phyloP scores from a whole-genome alignment of 1,140 invertebrate species.

The Drosophila rufa region DNA sequence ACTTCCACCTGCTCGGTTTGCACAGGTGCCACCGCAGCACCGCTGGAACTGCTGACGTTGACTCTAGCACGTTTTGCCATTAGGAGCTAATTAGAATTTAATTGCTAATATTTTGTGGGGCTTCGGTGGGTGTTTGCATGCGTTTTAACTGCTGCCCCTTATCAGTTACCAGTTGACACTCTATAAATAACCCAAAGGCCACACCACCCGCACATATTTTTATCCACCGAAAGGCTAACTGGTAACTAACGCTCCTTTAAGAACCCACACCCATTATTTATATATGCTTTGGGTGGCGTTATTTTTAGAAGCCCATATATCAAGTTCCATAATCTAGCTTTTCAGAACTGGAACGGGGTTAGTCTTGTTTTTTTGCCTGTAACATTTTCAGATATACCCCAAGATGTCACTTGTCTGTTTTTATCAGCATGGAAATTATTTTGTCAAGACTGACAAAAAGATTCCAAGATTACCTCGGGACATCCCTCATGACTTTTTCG shows the following conservation, averaged over 20 bases:
- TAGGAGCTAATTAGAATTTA: slow-evolving; percentile 63
- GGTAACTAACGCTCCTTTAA: slow-evolving; percentile 13
- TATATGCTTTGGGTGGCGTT: slow-evolving; percentile 2
- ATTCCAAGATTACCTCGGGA: slow-evolving; percentile 16
- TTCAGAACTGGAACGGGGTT: slow-evolving; percentile 26
- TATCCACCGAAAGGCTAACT: slow-evolving; percentile 17
- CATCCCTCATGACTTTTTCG: slow-evolving; percentile 5
- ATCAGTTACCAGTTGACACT: slow-evolving; percentile 25
- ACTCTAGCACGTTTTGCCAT: slow-evolving; percentile 55
- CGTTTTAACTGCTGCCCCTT: slow-evolving; percentile 23
- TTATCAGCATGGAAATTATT: slow-evolving; percentile 39
- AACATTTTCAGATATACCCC: slow-evolving; percentile 18
- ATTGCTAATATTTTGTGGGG: slow-evolving; percentile 49
- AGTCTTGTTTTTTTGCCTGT: background rate
- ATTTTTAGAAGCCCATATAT: slow-evolving; percentile 22
- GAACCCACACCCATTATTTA: slow-evolving; percentile 11
- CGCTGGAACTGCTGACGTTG: slow-evolving; percentile 44
- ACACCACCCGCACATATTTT: slow-evolving; percentile 1
- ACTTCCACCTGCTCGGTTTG: slow-evolving; percentile 31
- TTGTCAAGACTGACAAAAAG: slow-evolving; percentile 3
- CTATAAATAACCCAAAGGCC: slow-evolving; percentile 31
- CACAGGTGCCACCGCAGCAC: slow-evolving; percentile 44
- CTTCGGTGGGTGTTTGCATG: slow-evolving; percentile 6
- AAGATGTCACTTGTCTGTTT: background rate
- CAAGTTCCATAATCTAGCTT: slow-evolving; percentile 12